Base-by-base conservation (phyloP, 2,113 vertebrate species). In the Microcebus jonahi region DNA sequence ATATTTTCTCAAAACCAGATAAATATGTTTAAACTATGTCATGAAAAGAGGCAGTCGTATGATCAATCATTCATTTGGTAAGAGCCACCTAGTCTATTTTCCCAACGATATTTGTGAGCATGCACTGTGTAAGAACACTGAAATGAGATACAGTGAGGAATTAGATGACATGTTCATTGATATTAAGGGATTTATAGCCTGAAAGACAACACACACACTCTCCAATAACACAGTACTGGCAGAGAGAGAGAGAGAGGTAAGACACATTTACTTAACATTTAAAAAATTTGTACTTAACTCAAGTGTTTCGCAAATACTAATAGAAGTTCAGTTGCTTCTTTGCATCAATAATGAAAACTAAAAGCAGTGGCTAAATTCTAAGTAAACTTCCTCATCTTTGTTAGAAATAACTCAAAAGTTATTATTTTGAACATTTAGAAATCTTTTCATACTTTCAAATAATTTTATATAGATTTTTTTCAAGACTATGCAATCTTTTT, bases 391-490 rank as follows among this genome's bases (percentile, higher is more conserved):
- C 36, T 84, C 31, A 48, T 77, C 31, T 76, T 85, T 79, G 80
- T 25, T 42, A 96, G n/a, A 83, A 89, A 50, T 53, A 55, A 70
- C 80, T 45, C 14, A 68, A 90, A 88, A 88, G 17, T n/a, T 79
- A 55, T 31, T 61, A 65, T 70, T 93, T 27, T 79, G 17, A 88
- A 87, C 65, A 91, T 57, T 93, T 29, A 88, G 55, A 53, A 93
- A 92, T 63, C 13, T 91, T 36, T 18, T 82, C 48, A 92, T 11
- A 71, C 8, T 45, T 55, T 15, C 21, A 86, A 89, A 61, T 68
- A 88, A 92, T 85, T 95, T 95, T 71, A 92, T 1, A 50, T 3
- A 86, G 50, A 29, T 91, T 77, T 89, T 89, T 89, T 95, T 79
- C 50, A 90, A 79, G 81, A 90, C 45, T 45, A 36, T 34, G 50